A percentile compares a stretch with the other conserved stretches of the same genome.
Evolutionary conservation across 1,140 invertebrate species (phyloP).

Genomic region (Uloborus diversus): DNA sequence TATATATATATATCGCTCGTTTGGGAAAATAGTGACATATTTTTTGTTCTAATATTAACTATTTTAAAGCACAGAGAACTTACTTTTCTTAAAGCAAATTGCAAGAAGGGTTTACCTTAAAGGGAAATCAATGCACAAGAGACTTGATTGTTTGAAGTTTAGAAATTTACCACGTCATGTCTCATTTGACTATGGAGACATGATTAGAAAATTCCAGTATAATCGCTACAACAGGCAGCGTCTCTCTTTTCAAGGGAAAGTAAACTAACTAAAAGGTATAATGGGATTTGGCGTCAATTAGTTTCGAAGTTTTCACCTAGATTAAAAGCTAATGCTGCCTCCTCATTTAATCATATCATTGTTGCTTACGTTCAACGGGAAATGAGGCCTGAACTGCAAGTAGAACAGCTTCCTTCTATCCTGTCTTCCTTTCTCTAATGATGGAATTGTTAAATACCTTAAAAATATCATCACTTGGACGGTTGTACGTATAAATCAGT

Average conservation of each 20-base stretch:
- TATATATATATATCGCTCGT: too few species aligned
- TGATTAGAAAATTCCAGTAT: neutral
- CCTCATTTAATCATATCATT: constrained; percentile 46
- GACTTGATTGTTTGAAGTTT: too few species aligned
- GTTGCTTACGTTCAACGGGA: constrained; percentile 18
- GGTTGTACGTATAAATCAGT: too few species aligned
- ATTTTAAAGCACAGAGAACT: too few species aligned
- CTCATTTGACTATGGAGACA: too few species aligned
- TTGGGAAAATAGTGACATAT: too few species aligned
- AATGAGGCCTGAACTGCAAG: constrained; percentile 27
- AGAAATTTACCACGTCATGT: too few species aligned
- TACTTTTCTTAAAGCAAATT: too few species aligned
- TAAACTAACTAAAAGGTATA: constrained; percentile 8
- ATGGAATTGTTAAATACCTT: constrained; percentile 16
- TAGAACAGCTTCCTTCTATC: constrained; percentile 1
- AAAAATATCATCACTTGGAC: neutral
- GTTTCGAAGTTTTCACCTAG: constrained; percentile 33
- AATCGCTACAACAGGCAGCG: neutral
- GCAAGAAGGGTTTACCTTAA: too few species aligned
- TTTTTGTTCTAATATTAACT: too few species aligned
- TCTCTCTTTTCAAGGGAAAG: constrained; percentile 15
- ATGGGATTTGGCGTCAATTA: constrained; percentile 44
- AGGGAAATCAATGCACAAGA: too few species aligned
- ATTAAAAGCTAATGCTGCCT: constrained; percentile 45
- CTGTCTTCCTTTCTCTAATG: neutral